Evolutionary conservation across 2,113 vertebrate species (phyloP).

Genomic region (Prinia subflava): DNA sequence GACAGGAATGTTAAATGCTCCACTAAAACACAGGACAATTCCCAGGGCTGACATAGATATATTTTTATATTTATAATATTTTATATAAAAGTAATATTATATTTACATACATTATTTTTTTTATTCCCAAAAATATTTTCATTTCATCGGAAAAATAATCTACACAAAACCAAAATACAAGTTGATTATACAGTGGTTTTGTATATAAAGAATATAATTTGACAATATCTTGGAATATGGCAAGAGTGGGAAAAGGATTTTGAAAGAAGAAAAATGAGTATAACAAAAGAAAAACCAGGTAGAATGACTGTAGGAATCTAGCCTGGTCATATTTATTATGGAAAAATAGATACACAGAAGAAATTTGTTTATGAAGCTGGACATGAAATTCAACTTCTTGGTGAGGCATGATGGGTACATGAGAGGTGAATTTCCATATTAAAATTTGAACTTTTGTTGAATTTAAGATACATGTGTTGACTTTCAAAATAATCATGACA

Average conservation of each 20-base stretch:
- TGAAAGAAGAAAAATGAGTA: background rate
- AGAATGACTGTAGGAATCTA: background rate
- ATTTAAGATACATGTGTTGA: accelerated
- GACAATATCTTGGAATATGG: background rate
- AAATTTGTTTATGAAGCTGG: background rate
- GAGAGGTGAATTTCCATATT: background rate
- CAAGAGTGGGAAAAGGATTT: background rate
- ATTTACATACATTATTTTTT: background rate
- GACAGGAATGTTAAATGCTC: background rate
- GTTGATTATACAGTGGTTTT: background rate
- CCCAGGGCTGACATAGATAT: background rate
- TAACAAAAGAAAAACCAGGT: background rate
- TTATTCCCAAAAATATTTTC: background rate
- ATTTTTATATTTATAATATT: no score
- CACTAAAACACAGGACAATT: background rate
- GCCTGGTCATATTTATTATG: background rate
- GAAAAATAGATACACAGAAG: background rate
- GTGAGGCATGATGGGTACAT: background rate
- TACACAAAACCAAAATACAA: background rate
- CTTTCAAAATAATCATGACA: background rate
- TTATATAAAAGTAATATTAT: background rate
- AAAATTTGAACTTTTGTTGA: background rate
- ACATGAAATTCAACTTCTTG: background rate
- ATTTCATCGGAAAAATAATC: background rate
- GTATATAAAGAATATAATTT: background rate